Percentiles rank a stretch among this genome's conserved stretches.
phyloP scores from a whole-genome alignment of 1,140 invertebrate species.

The Cydia strobilella region DNA sequence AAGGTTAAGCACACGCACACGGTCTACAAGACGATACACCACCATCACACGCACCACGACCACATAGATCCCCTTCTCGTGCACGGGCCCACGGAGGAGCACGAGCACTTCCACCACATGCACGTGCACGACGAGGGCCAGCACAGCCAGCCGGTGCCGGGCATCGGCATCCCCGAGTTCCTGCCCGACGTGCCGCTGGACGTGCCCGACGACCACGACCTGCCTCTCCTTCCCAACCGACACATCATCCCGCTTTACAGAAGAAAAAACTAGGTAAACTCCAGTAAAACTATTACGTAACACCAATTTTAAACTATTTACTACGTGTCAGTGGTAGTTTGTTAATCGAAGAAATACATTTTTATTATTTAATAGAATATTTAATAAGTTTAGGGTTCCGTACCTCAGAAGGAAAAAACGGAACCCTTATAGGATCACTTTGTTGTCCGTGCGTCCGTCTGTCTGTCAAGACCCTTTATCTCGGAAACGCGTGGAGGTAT shows the following conservation, averaged over 20 bases:
- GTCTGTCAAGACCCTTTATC: no score
- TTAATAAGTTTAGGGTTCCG: no score
- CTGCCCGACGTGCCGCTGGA: conserved; percentile 60
- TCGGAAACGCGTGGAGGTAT: no score
- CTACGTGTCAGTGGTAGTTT: no score
- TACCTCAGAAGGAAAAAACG: no score
- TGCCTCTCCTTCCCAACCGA: conserved; percentile 40
- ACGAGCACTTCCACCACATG: conserved; percentile 75
- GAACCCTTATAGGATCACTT: no score
- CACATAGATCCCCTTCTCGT: conserved; percentile 42
- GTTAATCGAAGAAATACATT: no score
- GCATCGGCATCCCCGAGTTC: conserved; percentile 60
- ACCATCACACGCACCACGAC: conserved; percentile 72
- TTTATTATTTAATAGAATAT: no score
- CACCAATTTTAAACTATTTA: background rate
- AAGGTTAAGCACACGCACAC: conserved; percentile 84
- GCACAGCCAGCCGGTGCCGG: conserved; percentile 53
- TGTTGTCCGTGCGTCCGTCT: no score
- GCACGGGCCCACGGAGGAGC: conserved; percentile 53
- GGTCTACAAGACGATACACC: conserved; percentile 83
- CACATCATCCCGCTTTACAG: conserved; percentile 48
- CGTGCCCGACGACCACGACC: conserved; percentile 48
- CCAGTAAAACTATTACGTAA: background rate
- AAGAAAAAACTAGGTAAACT: conserved; percentile 8
- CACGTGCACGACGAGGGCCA: conserved; percentile 57